Evolutionary conservation across 1,140 invertebrate species (phyloP).

Genomic region (Caenorhabditis briggsae): DNA sequence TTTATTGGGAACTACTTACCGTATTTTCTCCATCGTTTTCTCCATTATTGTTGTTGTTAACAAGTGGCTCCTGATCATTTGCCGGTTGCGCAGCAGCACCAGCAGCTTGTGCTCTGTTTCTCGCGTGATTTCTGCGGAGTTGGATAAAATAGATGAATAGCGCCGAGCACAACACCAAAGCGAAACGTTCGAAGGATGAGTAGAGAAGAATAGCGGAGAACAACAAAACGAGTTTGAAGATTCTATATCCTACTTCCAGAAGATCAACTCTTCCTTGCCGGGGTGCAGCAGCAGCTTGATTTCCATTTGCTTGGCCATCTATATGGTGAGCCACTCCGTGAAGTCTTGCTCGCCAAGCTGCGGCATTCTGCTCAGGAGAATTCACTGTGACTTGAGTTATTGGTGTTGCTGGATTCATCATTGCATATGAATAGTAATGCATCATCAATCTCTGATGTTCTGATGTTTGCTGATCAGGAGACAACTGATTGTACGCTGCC

Average conservation of each 20-base stretch:
- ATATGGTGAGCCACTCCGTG: not conserved
- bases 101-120: constrained; percentile 23
- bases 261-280: constrained; percentile 40
- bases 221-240: constrained; percentile 28
- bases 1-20: not conserved
- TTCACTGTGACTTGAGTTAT: not conserved
- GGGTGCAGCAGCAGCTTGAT: constrained; percentile 6
- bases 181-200: constrained; percentile 32
- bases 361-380: constrained; percentile 5
- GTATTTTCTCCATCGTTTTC: constrained; percentile 43
- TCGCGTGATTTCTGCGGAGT: constrained; percentile 11
- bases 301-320: not conserved
- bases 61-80: constrained; percentile 26
- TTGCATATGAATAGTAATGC: constrained; percentile 27
- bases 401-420: not conserved
- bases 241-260: constrained; percentile 45
- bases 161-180: not conserved
- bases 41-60: constrained; percentile 43
- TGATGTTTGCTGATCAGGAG: not conserved
- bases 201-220: constrained; percentile 33
- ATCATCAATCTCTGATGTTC: constrained; percentile 20
- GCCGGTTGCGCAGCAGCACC: constrained; percentile 13
- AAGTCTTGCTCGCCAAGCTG: not conserved
- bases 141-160: constrained; percentile 44
- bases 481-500: constrained; percentile 9